Conservation (phyloP, 2,888 invertebrate genomes). For the Tachina lurida region DNA sequence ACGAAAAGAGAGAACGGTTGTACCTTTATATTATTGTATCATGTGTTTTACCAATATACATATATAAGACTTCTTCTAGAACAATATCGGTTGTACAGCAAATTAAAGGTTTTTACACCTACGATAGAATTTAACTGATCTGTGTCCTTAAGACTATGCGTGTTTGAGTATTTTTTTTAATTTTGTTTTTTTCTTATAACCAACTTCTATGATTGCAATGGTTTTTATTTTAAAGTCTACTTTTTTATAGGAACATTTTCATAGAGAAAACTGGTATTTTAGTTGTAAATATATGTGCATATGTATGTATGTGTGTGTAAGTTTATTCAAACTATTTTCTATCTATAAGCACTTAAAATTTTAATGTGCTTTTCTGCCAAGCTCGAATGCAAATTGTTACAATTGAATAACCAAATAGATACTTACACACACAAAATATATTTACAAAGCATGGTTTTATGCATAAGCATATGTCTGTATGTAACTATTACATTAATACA, state of each 20-base stretch:
- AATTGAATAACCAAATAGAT: constrained; percentile 42
- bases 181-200: constrained; percentile 3
- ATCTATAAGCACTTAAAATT: constrained; percentile 60
- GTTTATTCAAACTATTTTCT: constrained; percentile 38
- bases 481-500: too few relatives aligned
- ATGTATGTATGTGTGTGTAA: background rate
- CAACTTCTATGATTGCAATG: constrained; percentile 41
- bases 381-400: constrained; percentile 54
- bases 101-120: too few relatives aligned
- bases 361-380: constrained; percentile 56
- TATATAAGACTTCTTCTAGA: too few relatives aligned
- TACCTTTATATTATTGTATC: too few relatives aligned
- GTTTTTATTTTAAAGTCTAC: constrained; percentile 22
- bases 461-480: background rate
- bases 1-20: too few relatives aligned
- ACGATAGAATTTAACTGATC: background rate
- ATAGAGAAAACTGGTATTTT: background rate
- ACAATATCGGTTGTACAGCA: too few relatives aligned
- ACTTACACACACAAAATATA: background rate
- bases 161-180: background rate
- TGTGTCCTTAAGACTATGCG: background rate
- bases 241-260: background rate
- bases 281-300: background rate
- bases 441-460: constrained; percentile 3
- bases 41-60: too few relatives aligned